Evolutionary conservation across 2,888 invertebrate genomes (phyloP), one percentile per base, ranked within the genome.

Genomic region (Drosophila putrida): DNA sequence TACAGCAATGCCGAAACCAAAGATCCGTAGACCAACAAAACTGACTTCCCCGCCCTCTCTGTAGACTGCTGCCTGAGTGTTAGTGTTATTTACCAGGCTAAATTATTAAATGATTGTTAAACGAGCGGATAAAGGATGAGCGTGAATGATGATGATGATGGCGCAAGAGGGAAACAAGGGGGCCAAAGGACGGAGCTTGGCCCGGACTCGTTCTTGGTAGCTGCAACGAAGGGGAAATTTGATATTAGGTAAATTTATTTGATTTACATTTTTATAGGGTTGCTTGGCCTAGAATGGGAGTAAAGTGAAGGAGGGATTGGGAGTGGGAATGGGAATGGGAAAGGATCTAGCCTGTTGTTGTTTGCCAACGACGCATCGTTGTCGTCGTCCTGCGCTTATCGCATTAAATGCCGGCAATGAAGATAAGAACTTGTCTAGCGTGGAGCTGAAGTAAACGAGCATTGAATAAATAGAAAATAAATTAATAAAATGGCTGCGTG

Each of bases 81-180:
- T 83, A 89, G 90, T 90, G 90, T 90, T 89, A 89, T 89, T 89
- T 90, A 90, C 90, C 90, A 90, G 89, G 84, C 90, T 88, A 89
- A 89, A 89, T 89, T 90, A 90, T 90, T 89, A 90, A 89, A 89
- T 90, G 90, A 89, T 89, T 89, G 90, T 89, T 89, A 86, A 90
- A 88, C 87, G 87, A 89, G 85, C 85, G 89, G 89, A 84, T 84
- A 84, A 84, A 84, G 83, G 88, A 85, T 85, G 89, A 89, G 85
- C 85, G 89, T 89, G 89, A 89, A 85, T 85, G 83, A 83, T 83
- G 83, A 88, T 88, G 82, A 88, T 83, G 82, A 88, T 71, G 82
- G 51, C 68, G 63, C 50, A 41, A 31, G 53, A 61, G 43, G 60
- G 31, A 53, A 46, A 6, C 25, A 38, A 47, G 43, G 15, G 47